Evolutionary conservation across 2,888 invertebrate genomes (phyloP).

Genomic region (Eudasyphora cyanicolor): DNA sequence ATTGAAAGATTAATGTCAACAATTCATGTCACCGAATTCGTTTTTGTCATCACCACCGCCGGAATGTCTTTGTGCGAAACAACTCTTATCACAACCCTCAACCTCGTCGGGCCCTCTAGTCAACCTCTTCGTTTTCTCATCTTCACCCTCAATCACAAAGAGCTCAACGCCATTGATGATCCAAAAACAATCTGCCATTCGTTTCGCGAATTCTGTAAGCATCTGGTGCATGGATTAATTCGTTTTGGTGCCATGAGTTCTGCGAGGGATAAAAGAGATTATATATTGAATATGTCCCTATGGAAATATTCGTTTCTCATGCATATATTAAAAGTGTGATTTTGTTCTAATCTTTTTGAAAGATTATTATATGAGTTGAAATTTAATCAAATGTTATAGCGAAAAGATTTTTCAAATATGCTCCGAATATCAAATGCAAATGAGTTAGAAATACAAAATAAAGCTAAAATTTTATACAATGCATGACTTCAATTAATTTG

Average conservation of each 20-base stretch:
- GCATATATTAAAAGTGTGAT: no score
- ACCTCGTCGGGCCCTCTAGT: not conserved
- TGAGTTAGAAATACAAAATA: no score
- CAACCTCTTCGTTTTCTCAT: not conserved
- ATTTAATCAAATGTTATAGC: no score
- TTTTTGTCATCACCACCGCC: slow-evolving; percentile 7
- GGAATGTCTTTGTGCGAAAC: not conserved
- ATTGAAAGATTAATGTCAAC: slow-evolving; percentile 62
- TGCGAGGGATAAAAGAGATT: not conserved
- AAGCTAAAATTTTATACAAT: no score
- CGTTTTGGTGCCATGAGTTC: slow-evolving; percentile 11
- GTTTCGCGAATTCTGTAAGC: not conserved
- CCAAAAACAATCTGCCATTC: not conserved
- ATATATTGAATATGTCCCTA: not conserved
- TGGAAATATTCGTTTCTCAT: not conserved
- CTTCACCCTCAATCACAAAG: no score
- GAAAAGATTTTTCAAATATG: no score
- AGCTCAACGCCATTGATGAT: no score
- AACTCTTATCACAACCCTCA: not conserved
- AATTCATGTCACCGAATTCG: slow-evolving; percentile 42
- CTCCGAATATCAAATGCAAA: no score
- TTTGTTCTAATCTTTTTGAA: no score
- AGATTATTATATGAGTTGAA: no score
- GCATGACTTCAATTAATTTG: no score
- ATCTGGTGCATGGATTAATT: slow-evolving; percentile 26